Conservation (phyloP, 2,113 vertebrate genomes). For the Mormyrus iriodes region DNA sequence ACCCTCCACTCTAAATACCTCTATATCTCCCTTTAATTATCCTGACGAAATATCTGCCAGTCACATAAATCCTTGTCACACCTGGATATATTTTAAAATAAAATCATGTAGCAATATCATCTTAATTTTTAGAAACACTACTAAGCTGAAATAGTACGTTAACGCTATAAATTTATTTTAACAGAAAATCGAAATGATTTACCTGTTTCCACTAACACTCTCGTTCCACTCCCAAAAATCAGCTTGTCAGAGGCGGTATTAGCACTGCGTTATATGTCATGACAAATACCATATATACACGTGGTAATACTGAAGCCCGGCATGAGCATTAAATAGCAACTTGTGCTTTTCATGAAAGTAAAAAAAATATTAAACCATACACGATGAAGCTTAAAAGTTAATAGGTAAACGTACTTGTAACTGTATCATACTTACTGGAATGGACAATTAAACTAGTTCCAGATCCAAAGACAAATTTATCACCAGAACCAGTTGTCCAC, state of each 20-base stretch:
- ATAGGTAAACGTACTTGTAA: not conserved
- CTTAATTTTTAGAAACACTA: not conserved
- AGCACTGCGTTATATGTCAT: conserved; percentile 28
- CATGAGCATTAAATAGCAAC: not conserved
- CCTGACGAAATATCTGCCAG: not conserved
- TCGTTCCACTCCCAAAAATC: conserved; percentile 33
- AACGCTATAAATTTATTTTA: not conserved
- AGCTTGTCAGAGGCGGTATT: conserved; percentile 23
- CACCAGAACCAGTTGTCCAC: not conserved
- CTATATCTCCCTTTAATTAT: not conserved
- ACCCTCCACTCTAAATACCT: not conserved
- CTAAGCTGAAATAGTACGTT: not conserved
- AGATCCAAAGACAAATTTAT: not conserved
- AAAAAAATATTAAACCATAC: not conserved
- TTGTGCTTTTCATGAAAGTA: not conserved
- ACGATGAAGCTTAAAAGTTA: not conserved
- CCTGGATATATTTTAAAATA: not conserved
- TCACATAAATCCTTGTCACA: not conserved
- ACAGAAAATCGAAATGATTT: conserved; percentile 20
- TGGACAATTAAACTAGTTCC: conserved; percentile 1
- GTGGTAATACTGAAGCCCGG: not conserved
- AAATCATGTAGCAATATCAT: not conserved
- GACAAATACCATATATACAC: conserved; percentile 12
- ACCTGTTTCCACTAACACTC: conserved; percentile 33
- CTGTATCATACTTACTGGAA: conserved; percentile 1